Percentiles rank a stretch among this genome's conserved stretches.
phyloP scores from a whole-genome alignment of 2,888 invertebrate species.

The Crematogaster levior region DNA sequence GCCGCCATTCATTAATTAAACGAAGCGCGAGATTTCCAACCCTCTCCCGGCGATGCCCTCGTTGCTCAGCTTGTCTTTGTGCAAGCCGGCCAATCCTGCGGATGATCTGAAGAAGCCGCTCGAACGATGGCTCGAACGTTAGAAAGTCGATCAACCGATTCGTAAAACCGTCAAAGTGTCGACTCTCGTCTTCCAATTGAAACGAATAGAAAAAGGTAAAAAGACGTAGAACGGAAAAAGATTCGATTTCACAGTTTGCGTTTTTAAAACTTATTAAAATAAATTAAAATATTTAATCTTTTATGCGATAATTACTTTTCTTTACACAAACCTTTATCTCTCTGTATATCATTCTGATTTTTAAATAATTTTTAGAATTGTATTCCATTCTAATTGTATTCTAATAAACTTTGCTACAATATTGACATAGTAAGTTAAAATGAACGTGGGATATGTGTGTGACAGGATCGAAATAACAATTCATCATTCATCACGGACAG shows the following conservation, averaged over 20 bases:
- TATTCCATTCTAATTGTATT: no score
- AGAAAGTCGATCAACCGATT: conserved; percentile 78
- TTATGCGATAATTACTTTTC: neutral
- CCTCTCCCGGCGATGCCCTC: conserved; percentile 66
- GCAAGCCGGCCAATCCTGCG: conserved; percentile 69
- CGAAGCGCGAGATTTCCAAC: conserved; percentile 84
- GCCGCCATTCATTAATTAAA: conserved; percentile 84
- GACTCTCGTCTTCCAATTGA: conserved; percentile 36
- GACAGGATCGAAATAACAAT: conserved; percentile 58
- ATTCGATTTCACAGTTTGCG: neutral
- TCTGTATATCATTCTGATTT: neutral
- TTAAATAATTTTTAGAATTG: neutral
- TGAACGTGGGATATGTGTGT: neutral
- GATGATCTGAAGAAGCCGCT: conserved; percentile 74
- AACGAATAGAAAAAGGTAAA: conserved; percentile 12
- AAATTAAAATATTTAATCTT: neutral
- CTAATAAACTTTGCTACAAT: neutral
- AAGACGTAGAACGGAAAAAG: neutral
- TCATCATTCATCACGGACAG: conserved; percentile 72
- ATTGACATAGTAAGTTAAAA: neutral
- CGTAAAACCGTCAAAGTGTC: conserved; percentile 68
- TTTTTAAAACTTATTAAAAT: neutral
- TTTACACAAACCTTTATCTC: neutral
- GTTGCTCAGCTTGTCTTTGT: conserved; percentile 69
- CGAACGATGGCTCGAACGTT: conserved; percentile 67